Base-by-base conservation (phyloP, 1,140 invertebrate genomes). In the Lepidurus packardi region DNA sequence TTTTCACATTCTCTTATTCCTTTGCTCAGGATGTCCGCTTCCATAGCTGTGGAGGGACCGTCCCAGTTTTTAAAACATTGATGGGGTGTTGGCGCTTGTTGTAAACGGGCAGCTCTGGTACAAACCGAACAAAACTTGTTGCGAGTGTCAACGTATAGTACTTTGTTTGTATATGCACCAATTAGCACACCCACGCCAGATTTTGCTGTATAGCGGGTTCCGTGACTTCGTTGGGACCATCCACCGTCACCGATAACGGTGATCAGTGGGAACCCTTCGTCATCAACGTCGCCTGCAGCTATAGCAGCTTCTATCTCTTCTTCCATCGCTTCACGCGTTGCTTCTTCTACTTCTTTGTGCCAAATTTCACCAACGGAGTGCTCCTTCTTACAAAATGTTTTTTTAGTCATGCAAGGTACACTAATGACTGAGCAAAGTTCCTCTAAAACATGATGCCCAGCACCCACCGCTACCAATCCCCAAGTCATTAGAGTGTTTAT, bases 291-390 rank as follows among this genome's bases (percentile, higher is more conserved):
- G 25, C 25, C 25, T 25, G 25, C 25, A 25, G 25, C 25, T 25
- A 25, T 25, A 25, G 25, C 25, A 25, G 25, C 25, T 25, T 47
- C 4, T 82, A 81, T 16, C 84, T 81, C 8, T 77, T 76, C 75
- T 82, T 86, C 81, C 7, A 43, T 81, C 77, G 44, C 42, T 77
- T 13, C 79, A 74, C 74, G 75, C 80, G 25, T 43, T 65, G 43
- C 44, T 44, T 79, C 79, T 80, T 73, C 80, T 78, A 81, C 34
- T 76, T 81, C 45, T 47, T 80, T 77, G 21, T 79, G 43, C 47
- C 79, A 43, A 10, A 43, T 24, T 74, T 79, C 78, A 47, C 1
- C 9, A 47, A 16, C 45, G 45, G 9, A 16, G 9, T 47, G 45
- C 45, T 47, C 45, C 45, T 47, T 47, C 45, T 47, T 47, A 47